Evolutionary conservation across 1,140 invertebrate genomes (phyloP).

Genomic region (Thalassaphorura encarpata): DNA sequence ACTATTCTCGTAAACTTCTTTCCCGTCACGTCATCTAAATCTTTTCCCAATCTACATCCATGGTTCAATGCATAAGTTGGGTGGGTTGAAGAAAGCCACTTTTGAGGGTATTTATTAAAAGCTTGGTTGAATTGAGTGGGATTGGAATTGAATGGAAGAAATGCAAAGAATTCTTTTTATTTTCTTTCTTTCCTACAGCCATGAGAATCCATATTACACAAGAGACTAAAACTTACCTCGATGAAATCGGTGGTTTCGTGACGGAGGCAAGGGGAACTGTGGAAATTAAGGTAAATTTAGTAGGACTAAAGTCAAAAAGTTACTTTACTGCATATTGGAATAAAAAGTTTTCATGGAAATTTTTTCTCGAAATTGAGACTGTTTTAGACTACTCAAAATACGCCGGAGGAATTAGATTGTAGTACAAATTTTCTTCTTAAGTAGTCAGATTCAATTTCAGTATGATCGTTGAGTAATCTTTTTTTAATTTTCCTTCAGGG

Average conservation of each 20-base stretch:
- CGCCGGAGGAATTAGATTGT: background rate
- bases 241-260: constrained; percentile 41
- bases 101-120: too few relatives aligned
- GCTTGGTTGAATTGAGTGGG: too few relatives aligned
- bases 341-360: too few relatives aligned
- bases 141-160: too few relatives aligned
- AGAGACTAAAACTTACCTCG: constrained; percentile 40
- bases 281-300: constrained; percentile 40
- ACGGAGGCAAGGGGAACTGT: constrained; percentile 40
- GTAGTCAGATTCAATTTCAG: background rate
- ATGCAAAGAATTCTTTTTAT: too few relatives aligned
- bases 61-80: too few relatives aligned
- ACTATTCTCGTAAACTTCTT: too few relatives aligned
- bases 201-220: constrained; percentile 45
- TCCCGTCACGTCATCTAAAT: too few relatives aligned
- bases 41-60: too few relatives aligned
- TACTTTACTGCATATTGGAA: background rate
- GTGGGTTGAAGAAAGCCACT: too few relatives aligned
- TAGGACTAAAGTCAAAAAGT: background rate
- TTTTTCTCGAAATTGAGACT: background rate
- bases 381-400: too few relatives aligned
- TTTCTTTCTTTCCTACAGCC: constrained; percentile 34
- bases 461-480: constrained; percentile 3
- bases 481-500: constrained; percentile 30
- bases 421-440: background rate